phyloP scores from a whole-genome alignment of 2,888 invertebrate species.

The Tachina grossa region DNA sequence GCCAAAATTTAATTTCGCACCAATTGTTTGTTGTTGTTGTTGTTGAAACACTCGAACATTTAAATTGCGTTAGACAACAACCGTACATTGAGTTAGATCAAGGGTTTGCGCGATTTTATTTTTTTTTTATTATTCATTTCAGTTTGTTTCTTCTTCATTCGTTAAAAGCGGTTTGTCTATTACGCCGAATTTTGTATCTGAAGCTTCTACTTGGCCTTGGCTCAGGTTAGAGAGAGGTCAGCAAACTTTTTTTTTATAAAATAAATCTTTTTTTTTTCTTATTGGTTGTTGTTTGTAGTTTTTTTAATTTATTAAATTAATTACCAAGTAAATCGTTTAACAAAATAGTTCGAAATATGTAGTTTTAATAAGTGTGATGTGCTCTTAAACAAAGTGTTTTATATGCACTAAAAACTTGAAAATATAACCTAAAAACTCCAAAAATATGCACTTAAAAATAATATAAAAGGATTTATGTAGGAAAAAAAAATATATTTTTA shows the following conservation, averaged over 20 bases:
- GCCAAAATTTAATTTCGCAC: slow-evolving; percentile 19
- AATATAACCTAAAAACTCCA: no score
- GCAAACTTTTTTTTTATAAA: slow-evolving; percentile 26
- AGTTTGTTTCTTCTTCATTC: slow-evolving; percentile 18
- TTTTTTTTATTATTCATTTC: background rate
- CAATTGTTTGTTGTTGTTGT: background rate
- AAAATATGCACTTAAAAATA: no score
- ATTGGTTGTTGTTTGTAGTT: background rate
- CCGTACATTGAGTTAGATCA: slow-evolving; percentile 1
- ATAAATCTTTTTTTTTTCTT: background rate
- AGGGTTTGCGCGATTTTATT: slow-evolving; percentile 14
- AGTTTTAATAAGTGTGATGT: no score
- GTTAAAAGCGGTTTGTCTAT: background rate
- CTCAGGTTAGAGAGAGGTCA: slow-evolving; percentile 41
- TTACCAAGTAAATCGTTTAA: background rate
- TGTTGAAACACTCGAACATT: slow-evolving; percentile 12
- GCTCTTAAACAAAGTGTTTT: no score
- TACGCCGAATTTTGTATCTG: slow-evolving; percentile 29
- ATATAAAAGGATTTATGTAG: no score
- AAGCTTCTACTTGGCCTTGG: slow-evolving; percentile 64
- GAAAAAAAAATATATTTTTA: background rate
- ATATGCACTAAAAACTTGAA: no score
- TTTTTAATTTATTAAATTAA: slow-evolving; percentile 37
- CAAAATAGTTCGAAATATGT: no score
- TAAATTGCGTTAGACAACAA: slow-evolving; percentile 4